Base-by-base conservation (phyloP, 2,113 vertebrate species). In the Bettongia penicillata region DNA sequence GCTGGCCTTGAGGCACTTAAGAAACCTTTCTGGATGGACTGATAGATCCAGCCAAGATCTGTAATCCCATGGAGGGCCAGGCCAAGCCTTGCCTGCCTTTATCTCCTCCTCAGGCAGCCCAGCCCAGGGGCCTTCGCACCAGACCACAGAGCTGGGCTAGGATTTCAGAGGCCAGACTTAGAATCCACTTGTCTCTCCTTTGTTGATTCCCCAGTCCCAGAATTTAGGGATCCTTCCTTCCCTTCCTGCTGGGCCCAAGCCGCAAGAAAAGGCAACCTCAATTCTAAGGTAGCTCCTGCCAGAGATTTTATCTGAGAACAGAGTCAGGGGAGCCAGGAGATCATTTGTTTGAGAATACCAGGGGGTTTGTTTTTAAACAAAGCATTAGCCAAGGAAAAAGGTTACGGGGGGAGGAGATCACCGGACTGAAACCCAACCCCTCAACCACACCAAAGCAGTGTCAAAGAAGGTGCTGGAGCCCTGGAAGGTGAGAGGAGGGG, bases 291-390 rank as follows among this genome's bases (percentile, higher is more conserved):
- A 96, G 92, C 51, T 91, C 95, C 96, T 95, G 93, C 93, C 95
- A 61, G 37, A 95, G 96, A 91, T 92, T 97, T 97, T 96, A 97
- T 98, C 97, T 94, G 91, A 93, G 51, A 95, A 31, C 90, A 94
- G 92, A 96, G 95, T 68, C 47, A 0, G 91, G 91, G 91, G 96
- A 93, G 93, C 94, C 49, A 61, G 92, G 91, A 92, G 95, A 96
- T 96, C 95, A 96, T 98, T 97, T 97, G 96, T 96, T 97, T 97
- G 95, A 96, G 94, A 97, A 97, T 96, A 93, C 95, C 91, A 96
- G 68, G 96, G 93, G 77, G 96, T 93, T 97, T 97, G 96, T 98
- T 97, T 97, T 95, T 96, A 98, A 98, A 98, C 97, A 98, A 97
- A 97, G 94, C 94, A 95, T 96, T 95, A 97, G 95, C 91, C 91